Evolutionary conservation across 2,888 invertebrate genomes (phyloP), one percentile per base, ranked within the genome.

Genomic region (Halictus ligatus): DNA sequence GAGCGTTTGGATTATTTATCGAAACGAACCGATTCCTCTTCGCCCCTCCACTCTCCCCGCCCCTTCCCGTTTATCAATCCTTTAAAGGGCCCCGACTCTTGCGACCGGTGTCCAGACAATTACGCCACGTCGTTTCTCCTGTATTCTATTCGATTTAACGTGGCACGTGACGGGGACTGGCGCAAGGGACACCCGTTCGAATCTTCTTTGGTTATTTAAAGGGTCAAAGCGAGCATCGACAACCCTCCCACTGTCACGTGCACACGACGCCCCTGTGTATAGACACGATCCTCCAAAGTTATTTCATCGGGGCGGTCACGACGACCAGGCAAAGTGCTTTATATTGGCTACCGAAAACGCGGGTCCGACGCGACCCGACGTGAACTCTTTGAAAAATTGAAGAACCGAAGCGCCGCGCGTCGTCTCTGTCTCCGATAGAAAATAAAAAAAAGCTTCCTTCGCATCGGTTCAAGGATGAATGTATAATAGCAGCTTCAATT

Each of bases 121-220:
- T 80, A 29, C 64, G 58, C 71, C 40, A n/a, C 43, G 40, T 71
- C 71, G 71, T 71, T 71, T 73, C 80, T 80, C 64, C 40, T 74
- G 81, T 58, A 29, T 43, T 81, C 40, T 50, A 71, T 77, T 86
- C 85, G 76, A 85, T 84, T 84, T 54, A 74, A 46, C 71, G 82
- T 77, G 18, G 58, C 80, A 74, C 71, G 81, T 79, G 87, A 74
- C 69, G 64, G 64, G 50, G 15, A 29, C 69, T 50, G n/a, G 58
- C 18, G 73, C 35, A n/a, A 71, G 71, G 71, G 64, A 50, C 67
- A 48, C 69, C 78, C 74, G 80, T 71, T 43, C 71, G 71, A 43
- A 72, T 69, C 64, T 83, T 81, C 85, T 77, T 87, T 86, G 84
- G 80, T 89, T 89, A 88, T 89, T 89, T 86, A 84, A 89, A 86